Percentiles rank a stretch among this genome's conserved stretches.
phyloP scores from a whole-genome alignment of 2,888 invertebrate genomes.

The Tholera decimalis region DNA sequence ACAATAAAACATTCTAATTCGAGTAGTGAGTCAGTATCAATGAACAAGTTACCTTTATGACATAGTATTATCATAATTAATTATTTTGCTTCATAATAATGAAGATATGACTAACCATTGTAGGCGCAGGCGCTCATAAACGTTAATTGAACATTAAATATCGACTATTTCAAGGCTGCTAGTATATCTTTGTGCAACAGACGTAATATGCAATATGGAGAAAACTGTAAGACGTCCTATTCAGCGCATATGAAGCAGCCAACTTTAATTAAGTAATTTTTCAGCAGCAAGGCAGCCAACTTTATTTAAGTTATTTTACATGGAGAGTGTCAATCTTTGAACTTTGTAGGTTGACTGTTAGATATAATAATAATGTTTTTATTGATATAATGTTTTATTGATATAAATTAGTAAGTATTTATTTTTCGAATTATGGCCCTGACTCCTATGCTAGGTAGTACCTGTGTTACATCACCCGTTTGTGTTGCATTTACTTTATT shows the following conservation, averaged over 20 bases:
- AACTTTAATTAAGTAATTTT: not conserved
- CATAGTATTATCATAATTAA: conserved; percentile 47
- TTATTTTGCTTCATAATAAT: conserved; percentile 46
- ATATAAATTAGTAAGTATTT: no score
- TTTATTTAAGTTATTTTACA: no score
- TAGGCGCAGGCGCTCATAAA: conserved; percentile 22
- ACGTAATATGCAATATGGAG: not conserved
- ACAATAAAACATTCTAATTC: conserved; percentile 47
- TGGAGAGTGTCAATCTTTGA: no score
- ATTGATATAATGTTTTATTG: no score
- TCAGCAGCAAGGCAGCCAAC: no score
- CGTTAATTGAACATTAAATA: conserved; percentile 22
- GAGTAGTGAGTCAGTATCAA: conserved; percentile 50
- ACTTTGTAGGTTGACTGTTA: no score
- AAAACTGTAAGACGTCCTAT: not conserved
- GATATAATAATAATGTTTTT: no score
- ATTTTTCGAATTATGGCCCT: no score
- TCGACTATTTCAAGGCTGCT: conserved; percentile 26
- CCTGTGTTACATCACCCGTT: no score
- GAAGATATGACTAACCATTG: conserved; percentile 32
- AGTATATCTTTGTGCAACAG: conserved; percentile 4
- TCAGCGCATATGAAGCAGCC: not conserved
- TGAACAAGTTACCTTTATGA: conserved; percentile 45
- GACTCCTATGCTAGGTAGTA: no score
- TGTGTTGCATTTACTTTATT: no score